Evolutionary conservation across 2,888 invertebrate genomes (phyloP), one percentile per base, ranked within the genome.

Genomic region (Melangyna quadrimaculata): DNA sequence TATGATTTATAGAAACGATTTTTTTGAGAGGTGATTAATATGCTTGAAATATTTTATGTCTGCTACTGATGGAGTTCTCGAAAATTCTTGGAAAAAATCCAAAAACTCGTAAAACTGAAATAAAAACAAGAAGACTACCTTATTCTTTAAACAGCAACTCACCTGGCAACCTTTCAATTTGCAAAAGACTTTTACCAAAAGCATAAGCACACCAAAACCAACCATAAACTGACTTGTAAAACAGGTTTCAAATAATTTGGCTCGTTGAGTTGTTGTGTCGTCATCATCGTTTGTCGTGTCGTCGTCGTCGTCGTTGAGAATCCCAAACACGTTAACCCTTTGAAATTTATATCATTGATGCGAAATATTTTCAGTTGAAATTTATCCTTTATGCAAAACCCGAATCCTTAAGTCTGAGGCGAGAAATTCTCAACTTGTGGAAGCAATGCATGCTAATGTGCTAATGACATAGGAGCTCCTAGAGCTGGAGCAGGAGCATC

Each of bases 271-370:
- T 70, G 51, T 67, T 32, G 22, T 43, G 22, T 43, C n/a, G 17
- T 29, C 55, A 14, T 43, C 57, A 43, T 22, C 45, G 71, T 53
- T 51, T 61, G 61, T 63, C 37, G 75, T 75, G n/a, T n/a, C 57
- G 51, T 22, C 45, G 71, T 53, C 57, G 75, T 51, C 69, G 61
- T 63, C 37, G 75, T 75, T 77, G 45, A 65, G 79, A 84, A 84
- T 84, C 75, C 79, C 84, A 79, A 67, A 71, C 84, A 79, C 79
- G 84, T 80, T 81, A 80, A 81, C 86, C 86, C 86, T 86, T 86
- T 86, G 86, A 86, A 86, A 86, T 86, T 69, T 81, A 86, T 86
- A 86, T 81, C 86, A 77, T 86, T 86, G 86, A 86, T 86, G 77
- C 53, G 35, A 70, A 77, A 65, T 59, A 59, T 77, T 78, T 74